phyloP scores from a whole-genome alignment of 2,113 vertebrate genomes.

The Tyrannus savana region DNA sequence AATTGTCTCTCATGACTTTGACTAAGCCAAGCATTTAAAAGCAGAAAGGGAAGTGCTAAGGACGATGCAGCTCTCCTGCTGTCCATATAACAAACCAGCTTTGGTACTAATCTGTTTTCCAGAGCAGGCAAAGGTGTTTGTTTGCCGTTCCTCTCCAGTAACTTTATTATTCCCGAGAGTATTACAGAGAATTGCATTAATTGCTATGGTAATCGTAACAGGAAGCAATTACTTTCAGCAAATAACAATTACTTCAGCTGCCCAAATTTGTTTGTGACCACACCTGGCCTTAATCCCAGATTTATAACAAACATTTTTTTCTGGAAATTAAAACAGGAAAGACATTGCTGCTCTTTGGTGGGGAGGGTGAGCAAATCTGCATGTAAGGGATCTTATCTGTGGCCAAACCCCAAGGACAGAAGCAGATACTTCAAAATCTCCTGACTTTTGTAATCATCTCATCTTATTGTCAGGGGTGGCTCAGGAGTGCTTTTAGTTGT shows the following conservation, averaged over 20 bases:
- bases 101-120: slow-evolving; percentile 17
- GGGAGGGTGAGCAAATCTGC: not conserved
- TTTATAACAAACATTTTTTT: not conserved
- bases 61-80: not conserved
- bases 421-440: not conserved
- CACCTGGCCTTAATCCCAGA: not conserved
- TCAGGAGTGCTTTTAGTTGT: not conserved
- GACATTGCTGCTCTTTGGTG: not conserved
- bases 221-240: slow-evolving; percentile 28
- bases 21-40: slow-evolving; percentile 12
- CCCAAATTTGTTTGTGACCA: not conserved
- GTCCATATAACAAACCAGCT: not conserved
- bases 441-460: not conserved
- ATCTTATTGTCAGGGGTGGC: not conserved
- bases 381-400: not conserved
- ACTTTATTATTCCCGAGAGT: not conserved
- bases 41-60: not conserved
- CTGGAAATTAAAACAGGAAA: not conserved
- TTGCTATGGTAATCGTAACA: slow-evolving; percentile 8
- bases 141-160: slow-evolving; percentile 8
- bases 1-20: slow-evolving; percentile 30
- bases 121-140: not conserved
- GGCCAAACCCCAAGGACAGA: not conserved
- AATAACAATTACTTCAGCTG: not conserved
- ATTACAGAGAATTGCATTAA: slow-evolving; percentile 21